Conservation (phyloP, 1,140 invertebrate species). For the Drosophila parvula region DNA sequence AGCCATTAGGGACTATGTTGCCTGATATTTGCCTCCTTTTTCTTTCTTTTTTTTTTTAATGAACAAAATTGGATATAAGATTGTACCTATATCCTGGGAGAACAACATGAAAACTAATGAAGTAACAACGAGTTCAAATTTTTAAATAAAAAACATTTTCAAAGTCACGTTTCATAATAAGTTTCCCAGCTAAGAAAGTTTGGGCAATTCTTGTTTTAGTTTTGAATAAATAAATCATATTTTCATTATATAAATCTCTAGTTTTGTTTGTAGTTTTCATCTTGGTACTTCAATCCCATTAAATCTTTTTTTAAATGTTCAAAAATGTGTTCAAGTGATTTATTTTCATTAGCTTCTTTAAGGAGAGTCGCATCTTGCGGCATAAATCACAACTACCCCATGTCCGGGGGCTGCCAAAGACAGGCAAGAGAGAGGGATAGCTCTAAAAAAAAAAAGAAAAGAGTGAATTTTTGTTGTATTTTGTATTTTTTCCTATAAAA, state of each 20-base stretch:
- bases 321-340: not conserved
- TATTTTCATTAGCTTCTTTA: constrained; percentile 1
- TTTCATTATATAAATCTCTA: not conserved
- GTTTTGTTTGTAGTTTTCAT: not conserved
- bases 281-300: not conserved
- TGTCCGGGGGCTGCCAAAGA: constrained; percentile 9
- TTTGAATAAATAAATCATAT: not conserved
- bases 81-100: not conserved
- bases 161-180: not conserved
- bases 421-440: not conserved
- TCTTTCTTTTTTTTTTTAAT: constrained; percentile 2
- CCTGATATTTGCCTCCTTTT: not conserved
- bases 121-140: too few species aligned
- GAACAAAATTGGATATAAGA: not conserved
- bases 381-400: constrained; percentile 32
- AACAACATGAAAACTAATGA: not conserved
- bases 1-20: not conserved
- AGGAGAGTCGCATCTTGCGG: not conserved
- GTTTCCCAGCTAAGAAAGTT: not conserved
- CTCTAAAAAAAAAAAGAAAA: not conserved
- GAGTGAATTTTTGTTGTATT: not conserved
- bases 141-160: not conserved
- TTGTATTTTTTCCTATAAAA: constrained; percentile 13
- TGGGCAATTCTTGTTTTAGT: not conserved
- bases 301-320: not conserved